Conservation (phyloP, 2,797 vertebrate genomes). For the Lacerta agilis region DNA sequence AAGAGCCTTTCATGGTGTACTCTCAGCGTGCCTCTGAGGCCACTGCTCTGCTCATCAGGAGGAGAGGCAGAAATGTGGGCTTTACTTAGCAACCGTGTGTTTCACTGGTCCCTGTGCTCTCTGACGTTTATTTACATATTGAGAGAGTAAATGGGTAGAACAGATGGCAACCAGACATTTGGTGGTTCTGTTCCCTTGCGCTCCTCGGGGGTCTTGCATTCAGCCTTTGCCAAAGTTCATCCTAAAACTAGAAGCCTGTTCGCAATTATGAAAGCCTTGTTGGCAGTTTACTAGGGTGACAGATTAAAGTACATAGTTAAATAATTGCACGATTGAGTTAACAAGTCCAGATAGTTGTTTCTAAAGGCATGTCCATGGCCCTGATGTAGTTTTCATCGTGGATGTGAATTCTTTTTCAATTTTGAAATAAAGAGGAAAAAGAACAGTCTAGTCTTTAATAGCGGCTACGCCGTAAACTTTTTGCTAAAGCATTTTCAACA, state of each 20-base stretch:
- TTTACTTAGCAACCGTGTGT: conserved; percentile 76
- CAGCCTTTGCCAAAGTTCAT: conserved; percentile 73
- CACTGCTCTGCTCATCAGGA: conserved; percentile 75
- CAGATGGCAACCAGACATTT: conserved; percentile 86
- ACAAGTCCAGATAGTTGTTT: conserved; percentile 53
- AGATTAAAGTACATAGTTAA: conserved; percentile 71
- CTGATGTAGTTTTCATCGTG: conserved; percentile 42
- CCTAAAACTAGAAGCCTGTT: conserved; percentile 66
- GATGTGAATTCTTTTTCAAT: conserved; percentile 26
- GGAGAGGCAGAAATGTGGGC: conserved; percentile 78
- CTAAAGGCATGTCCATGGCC: conserved; percentile 37
- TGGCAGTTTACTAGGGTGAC: conserved; percentile 63
- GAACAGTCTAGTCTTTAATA: background rate
- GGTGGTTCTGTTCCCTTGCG: conserved; percentile 70
- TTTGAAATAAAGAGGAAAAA: background rate
- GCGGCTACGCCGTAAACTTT: conserved; percentile 35
- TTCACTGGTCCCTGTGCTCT: conserved; percentile 74
- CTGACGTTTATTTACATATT: conserved; percentile 83
- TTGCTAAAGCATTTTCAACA: conserved; percentile 31
- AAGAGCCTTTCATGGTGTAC: conserved; percentile 76
- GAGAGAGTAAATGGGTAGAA: conserved; percentile 81
- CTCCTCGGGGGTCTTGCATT: conserved; percentile 78
- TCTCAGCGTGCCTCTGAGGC: conserved; percentile 75
- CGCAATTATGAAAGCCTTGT: conserved; percentile 64
- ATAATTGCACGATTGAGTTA: conserved; percentile 70